phyloP scores from a whole-genome alignment of 1,140 invertebrate species.

The Littorina saxatilis region DNA sequence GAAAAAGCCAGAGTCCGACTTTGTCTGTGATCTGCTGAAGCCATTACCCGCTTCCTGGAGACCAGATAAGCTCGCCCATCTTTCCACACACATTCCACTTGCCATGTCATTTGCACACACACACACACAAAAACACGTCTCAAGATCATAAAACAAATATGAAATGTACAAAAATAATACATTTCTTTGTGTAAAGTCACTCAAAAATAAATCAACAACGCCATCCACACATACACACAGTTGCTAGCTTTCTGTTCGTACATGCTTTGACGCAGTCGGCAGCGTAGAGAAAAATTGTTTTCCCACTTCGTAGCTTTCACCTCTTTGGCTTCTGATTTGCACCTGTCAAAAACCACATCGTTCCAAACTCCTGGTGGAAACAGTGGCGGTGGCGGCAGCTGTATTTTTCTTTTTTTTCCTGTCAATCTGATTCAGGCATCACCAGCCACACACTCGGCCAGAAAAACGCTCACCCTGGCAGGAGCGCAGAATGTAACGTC shows the following conservation, averaged over 20 bases:
- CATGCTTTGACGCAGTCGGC: conserved; percentile 1
- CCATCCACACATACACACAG: conserved; percentile 47
- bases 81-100: conserved; percentile 18
- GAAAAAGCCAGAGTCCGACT: no score
- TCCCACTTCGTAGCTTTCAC: not conserved
- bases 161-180: conserved; percentile 72
- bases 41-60: not conserved
- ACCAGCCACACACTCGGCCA: no score
- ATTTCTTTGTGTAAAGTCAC: conserved; percentile 67
- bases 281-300: not conserved
- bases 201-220: conserved; percentile 65
- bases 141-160: conserved; percentile 63
- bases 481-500: not conserved
- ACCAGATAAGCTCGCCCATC: conserved; percentile 28
- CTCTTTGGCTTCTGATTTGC: not conserved
- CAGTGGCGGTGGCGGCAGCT: no score
- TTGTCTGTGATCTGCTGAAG: no score
- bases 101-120: conserved; percentile 10
- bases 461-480: not conserved
- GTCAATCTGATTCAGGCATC: no score
- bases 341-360: not conserved
- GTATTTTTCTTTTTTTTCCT: no score
- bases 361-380: conserved; percentile 6
- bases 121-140: conserved; percentile 28
- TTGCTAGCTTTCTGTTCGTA: conserved; percentile 37